Conservation (phyloP, 2,797 vertebrate species). For the Pyrocephalus nanus region DNA sequence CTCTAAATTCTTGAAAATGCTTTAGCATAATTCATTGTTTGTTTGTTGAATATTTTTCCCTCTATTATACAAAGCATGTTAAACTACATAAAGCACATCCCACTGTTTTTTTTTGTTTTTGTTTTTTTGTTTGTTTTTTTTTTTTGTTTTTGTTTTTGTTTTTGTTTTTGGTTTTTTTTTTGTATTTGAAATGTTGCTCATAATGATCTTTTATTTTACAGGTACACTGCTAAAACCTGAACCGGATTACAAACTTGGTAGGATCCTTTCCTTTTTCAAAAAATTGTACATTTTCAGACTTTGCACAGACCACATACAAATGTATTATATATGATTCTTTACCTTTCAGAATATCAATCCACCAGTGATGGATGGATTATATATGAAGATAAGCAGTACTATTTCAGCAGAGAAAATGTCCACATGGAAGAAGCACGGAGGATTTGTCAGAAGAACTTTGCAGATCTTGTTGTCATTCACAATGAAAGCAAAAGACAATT, state of each 20-base stretch:
- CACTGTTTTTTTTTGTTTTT: background rate
- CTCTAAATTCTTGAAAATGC: background rate
- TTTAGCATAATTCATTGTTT: background rate
- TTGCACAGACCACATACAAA: background rate
- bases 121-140: background rate
- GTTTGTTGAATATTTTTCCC: rapidly evolving
- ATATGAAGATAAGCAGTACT: slow-evolving; percentile 87
- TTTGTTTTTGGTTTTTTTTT: too few relatives aligned
- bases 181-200: background rate
- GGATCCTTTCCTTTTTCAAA: slow-evolving; percentile 28
- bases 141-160: background rate
- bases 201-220: slow-evolving; percentile 63
- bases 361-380: slow-evolving; percentile 88
- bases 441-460: slow-evolving; percentile 86
- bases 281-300: background rate
- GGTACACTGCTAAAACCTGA: slow-evolving; percentile 79
- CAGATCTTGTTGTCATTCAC: slow-evolving; percentile 85
- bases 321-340: background rate
- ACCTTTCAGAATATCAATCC: slow-evolving; percentile 76
- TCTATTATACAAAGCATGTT: background rate
- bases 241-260: slow-evolving; percentile 79
- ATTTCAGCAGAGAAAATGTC: slow-evolving; percentile 78
- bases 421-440: slow-evolving; percentile 83
- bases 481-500: slow-evolving; percentile 87
- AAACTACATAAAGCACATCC: background rate